A percentile compares a stretch with the other conserved stretches of the same genome.
These are phyloP conservation scores for Bradypodion ventrale DNA, from an alignment of 2,797 vertebrate species.

Conservation along the genomic window DNA sequence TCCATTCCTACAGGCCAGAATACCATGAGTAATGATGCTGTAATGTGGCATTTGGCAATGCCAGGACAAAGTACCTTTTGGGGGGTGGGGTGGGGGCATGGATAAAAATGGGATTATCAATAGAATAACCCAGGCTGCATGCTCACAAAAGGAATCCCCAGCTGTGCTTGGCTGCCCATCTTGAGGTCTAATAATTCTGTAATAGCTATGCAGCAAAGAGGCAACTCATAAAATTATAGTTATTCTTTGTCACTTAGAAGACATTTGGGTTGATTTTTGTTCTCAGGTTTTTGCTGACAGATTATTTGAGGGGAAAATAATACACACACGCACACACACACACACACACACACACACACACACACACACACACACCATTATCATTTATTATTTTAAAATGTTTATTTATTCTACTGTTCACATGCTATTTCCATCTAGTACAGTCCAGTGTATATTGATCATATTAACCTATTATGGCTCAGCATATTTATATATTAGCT, in stretches of 20 bases:
- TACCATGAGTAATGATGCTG: conserved; percentile 53
- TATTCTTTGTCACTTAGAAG: not conserved
- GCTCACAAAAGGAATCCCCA: conserved; percentile 53
- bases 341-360: no score
- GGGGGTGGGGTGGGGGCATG: no score
- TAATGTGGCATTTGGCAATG: conserved; percentile 48
- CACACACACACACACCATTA: not conserved
- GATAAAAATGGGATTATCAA: conserved; percentile 60
- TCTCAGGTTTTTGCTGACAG: not conserved
- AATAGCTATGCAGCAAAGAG: conserved; percentile 47
- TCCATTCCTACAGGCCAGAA: conserved; percentile 55
- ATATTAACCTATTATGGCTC: no score
- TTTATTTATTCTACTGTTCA: no score
- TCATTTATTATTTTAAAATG: not conserved
- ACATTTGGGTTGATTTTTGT: not conserved
- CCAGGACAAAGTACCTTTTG: conserved; percentile 51
- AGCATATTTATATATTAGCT: no score
- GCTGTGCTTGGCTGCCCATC: not conserved
- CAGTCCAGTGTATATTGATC: no score
- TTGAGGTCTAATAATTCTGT: conserved; percentile 56
- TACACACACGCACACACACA: no score
- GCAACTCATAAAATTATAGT: conserved; percentile 24
- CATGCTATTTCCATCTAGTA: no score
- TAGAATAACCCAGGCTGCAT: conserved; percentile 44
- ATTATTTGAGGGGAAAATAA: not conserved